These are phyloP conservation scores for Nephila pilipes DNA, from an alignment of 1,140 invertebrate genomes.

Conservation along the genomic window DNA sequence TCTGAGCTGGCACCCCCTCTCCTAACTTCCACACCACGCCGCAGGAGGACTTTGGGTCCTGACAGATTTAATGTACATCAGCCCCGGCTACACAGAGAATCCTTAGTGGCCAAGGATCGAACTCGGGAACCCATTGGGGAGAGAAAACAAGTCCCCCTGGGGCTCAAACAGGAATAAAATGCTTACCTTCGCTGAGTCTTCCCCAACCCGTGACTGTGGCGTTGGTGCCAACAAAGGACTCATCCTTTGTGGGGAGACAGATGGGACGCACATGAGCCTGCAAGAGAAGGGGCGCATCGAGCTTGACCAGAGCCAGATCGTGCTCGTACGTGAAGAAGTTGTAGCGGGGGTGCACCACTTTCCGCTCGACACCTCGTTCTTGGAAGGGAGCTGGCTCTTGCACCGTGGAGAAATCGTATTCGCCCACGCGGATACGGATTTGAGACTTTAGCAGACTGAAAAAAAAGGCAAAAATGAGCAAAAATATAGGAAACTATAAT, in stretches of 20 bases:
- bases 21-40: too few species aligned
- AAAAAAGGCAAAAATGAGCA: constrained; percentile 40
- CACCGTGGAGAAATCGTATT: constrained; percentile 92
- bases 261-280: constrained; percentile 93
- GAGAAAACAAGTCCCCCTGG: too few species aligned
- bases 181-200: constrained; percentile 89
- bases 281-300: constrained; percentile 88
- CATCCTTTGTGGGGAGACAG: constrained; percentile 93
- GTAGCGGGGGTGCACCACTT: constrained; percentile 95
- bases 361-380: constrained; percentile 93
- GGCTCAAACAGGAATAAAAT: too few species aligned
- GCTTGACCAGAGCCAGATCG: constrained; percentile 92
- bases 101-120: too few species aligned
- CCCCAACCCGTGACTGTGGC: constrained; percentile 97
- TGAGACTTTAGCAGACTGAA: constrained; percentile 93
- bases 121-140: too few species aligned
- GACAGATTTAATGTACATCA: too few species aligned
- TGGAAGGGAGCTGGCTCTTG: constrained; percentile 93
- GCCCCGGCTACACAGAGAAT: too few species aligned
- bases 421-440: constrained; percentile 91
- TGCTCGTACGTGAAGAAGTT: constrained; percentile 96
- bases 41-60: too few species aligned
- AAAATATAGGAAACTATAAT: too few species aligned
- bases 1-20: too few species aligned
- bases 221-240: constrained; percentile 89